Conservation (phyloP, 2,797 vertebrate genomes). For the Cichlasoma orientale region DNA sequence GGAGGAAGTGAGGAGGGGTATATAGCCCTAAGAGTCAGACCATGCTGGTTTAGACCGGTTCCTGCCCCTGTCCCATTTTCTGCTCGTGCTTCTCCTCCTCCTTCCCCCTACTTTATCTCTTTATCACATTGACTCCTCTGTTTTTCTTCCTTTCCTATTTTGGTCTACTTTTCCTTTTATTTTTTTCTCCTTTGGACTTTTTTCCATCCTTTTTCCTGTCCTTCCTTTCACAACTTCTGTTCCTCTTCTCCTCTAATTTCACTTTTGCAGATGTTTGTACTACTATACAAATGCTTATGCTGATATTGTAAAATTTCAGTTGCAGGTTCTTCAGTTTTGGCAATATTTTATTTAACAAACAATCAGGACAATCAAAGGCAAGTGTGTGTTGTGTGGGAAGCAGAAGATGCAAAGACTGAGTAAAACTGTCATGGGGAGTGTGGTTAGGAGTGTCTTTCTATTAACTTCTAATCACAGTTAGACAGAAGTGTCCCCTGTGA, state of each 20-base stretch:
- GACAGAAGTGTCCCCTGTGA: neutral
- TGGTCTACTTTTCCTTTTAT: neutral
- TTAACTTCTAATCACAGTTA: too few relatives aligned
- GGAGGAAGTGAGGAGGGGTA: slow-evolving; percentile 43
- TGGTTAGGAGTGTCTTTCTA: too few relatives aligned
- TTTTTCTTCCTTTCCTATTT: slow-evolving; percentile 22
- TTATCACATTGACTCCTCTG: slow-evolving; percentile 19
- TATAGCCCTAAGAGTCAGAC: slow-evolving; percentile 67
- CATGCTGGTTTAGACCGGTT: slow-evolving; percentile 83
- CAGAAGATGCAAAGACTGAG: neutral
- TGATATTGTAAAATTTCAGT: neutral
- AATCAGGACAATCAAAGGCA: neutral
- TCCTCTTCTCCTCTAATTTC: neutral
- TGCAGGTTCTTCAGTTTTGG: neutral
- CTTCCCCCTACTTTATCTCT: slow-evolving; percentile 21
- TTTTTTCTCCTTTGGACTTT: neutral
- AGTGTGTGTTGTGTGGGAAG: neutral
- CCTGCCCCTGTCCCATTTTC: slow-evolving; percentile 50
- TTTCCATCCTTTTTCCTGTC: neutral
- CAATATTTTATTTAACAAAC: neutral
- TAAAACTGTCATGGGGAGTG: neutral
- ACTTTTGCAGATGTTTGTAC: slow-evolving; percentile 30
- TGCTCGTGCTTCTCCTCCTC: slow-evolving; percentile 11
- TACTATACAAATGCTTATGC: neutral
- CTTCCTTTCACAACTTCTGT: neutral